phyloP scores from a whole-genome alignment of 2,113 vertebrate genomes.

The Paraplagusia blochii region DNA sequence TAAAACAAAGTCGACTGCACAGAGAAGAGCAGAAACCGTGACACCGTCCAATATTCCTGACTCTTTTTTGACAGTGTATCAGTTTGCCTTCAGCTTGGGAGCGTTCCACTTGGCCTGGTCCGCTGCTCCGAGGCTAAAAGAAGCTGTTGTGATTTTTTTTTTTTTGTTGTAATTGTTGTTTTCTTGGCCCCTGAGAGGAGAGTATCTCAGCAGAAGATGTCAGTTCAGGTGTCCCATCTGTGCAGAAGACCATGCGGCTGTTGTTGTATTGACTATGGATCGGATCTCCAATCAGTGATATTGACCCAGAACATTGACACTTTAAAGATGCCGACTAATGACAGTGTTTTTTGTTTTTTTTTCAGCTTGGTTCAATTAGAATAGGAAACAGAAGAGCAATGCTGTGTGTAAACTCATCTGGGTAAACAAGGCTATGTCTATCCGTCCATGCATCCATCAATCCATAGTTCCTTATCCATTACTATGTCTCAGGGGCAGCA shows the following conservation, averaged over 20 bases:
- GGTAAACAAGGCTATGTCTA: too few species aligned
- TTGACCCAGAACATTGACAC: constrained; percentile 35
- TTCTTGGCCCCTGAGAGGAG: too few species aligned
- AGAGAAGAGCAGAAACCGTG: constrained; percentile 15
- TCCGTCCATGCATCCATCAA: too few species aligned
- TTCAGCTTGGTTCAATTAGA: too few species aligned
- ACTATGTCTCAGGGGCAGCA: too few species aligned
- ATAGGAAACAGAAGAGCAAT: too few species aligned
- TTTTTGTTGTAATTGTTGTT: too few species aligned
- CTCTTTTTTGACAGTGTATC: constrained; percentile 18
- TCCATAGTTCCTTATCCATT: too few species aligned
- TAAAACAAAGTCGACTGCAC: constrained; percentile 12
- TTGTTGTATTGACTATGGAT: constrained; percentile 38
- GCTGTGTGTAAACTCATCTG: too few species aligned
- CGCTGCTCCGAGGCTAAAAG: constrained; percentile 20
- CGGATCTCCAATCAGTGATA: constrained; percentile 26
- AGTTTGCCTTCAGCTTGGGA: constrained; percentile 29
- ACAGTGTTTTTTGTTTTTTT: too few species aligned
- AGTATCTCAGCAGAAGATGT: constrained; percentile 16
- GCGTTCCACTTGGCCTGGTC: constrained; percentile 39
- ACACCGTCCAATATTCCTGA: constrained; percentile 21
- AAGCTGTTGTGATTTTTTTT: constrained; percentile 17
- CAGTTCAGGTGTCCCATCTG: constrained; percentile 14
- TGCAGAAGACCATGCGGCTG: constrained; percentile 1
- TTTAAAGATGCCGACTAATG: neutral